Base-by-base conservation (phyloP, 2,888 invertebrate genomes). In the Aproaerema taeniolella region DNA sequence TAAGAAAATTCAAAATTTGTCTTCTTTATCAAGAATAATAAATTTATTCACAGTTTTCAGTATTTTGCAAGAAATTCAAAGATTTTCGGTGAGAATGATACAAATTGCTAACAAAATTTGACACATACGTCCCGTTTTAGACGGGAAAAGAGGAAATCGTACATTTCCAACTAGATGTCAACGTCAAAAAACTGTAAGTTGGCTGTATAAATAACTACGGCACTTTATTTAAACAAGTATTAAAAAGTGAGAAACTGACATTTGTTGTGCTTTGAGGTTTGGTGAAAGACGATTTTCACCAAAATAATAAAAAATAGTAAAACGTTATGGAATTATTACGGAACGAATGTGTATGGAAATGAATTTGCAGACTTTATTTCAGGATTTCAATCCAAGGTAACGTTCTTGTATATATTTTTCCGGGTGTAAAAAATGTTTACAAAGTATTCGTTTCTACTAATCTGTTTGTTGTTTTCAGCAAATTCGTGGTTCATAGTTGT, bases 401-500 rank as follows among this genome's bases (percentile, higher is more conserved):
- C 44, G 30, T 15, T 32, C 17, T 30, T n/a, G n/a, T 26, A 5
- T n/a, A 5, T 9, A 9, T n/a, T 17, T 34, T 13, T 25, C n/a
- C n/a, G 28, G 7, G 28, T 28, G n/a, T 28, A 28, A 28, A 10
- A 28, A 7, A 28, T n/a, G 28, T 13, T 25, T 28, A 10, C 4
- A 7, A 28, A 7, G 28, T 13, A 15, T 28, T 20, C 6, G 24
- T 28, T 38, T 9, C 6, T 5, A 29, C 2, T 35, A 33, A 20
- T 26, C 29, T 42, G 38, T 39, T 38, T 35, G 15, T 49, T 49
- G 42, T 35, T 47, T 52, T 5, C 90, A 99, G 99, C 88, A 99
- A 98, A 89, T 98, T 98, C 79, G 91, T 99, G 57, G 97, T 99
- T 34, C 97, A 98, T 83, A 91, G 93, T 60, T 97, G 96, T 82